phyloP scores from a whole-genome alignment of 2,797 vertebrate genomes.

The Cyprinella venusta region DNA sequence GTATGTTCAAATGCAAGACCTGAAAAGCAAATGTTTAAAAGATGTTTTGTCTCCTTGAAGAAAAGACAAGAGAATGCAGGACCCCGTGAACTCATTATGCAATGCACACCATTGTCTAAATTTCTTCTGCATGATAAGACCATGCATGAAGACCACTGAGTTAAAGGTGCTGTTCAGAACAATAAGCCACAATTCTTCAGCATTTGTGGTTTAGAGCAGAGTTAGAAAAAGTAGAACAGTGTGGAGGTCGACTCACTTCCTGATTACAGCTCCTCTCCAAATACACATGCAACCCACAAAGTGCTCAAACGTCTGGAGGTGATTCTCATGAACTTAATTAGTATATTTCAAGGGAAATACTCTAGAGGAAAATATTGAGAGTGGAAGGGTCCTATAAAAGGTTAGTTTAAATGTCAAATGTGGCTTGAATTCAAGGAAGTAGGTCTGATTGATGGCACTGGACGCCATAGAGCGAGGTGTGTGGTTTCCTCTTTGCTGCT shows the following conservation, averaged over 20 bases:
- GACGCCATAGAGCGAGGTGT: background rate
- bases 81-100: background rate
- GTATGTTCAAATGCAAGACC: background rate
- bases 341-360: conserved; percentile 7
- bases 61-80: background rate
- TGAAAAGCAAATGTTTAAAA: background rate
- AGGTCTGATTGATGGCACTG: background rate
- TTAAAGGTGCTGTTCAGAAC: conserved; percentile 26
- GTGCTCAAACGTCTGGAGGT: background rate
- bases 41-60: conserved; percentile 11
- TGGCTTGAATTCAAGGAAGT: conserved; percentile 41
- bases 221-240: conserved; percentile 22
- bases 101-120: background rate
- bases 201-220: conserved; percentile 23
- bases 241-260: conserved; percentile 3
- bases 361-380: background rate
- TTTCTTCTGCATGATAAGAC: background rate
- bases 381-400: background rate
- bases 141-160: conserved; percentile 28
- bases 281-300: background rate
- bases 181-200: background rate
- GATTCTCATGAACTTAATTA: background rate
- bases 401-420: conserved; percentile 45
- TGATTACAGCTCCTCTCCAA: background rate
- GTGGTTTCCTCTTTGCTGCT: conserved; percentile 60